phyloP scores from a whole-genome alignment of 2,113 vertebrate species.

The Sinocyclocheilus grahami region DNA sequence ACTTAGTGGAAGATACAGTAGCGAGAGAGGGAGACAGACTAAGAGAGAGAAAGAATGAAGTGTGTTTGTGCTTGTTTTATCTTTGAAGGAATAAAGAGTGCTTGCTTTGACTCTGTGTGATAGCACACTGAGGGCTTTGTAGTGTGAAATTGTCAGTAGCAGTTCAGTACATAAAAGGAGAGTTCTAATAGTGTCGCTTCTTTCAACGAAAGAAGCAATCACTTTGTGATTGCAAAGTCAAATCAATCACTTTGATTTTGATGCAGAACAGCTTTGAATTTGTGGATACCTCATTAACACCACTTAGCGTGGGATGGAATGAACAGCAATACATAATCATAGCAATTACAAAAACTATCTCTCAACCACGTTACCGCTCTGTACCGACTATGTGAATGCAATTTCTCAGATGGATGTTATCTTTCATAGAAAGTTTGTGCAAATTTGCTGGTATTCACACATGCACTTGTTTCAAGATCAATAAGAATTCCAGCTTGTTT shows the following conservation, averaged over 20 bases:
- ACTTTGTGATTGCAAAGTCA: no score
- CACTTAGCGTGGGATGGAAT: conserved; percentile 64
- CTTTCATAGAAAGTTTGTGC: background rate
- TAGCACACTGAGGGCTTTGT: conserved; percentile 51
- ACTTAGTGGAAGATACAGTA: background rate
- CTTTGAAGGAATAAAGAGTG: conserved; percentile 26
- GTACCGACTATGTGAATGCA: background rate
- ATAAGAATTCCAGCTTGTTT: background rate
- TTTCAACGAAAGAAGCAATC: no score
- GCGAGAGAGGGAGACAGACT: conserved; percentile 17
- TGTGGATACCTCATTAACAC: conserved; percentile 67
- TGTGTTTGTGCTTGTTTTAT: conserved; percentile 30
- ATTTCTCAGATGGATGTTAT: background rate
- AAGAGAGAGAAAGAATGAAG: background rate
- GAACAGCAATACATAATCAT: conserved; percentile 21
- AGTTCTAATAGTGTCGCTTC: conserved; percentile 35
- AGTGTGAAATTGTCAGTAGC: conserved; percentile 27
- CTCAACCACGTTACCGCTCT: background rate
- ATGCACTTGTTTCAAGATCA: background rate
- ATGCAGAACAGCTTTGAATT: conserved; percentile 66
- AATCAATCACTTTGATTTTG: conserved; percentile 42
- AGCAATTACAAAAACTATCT: conserved; percentile 16
- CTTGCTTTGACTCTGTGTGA: conserved; percentile 29
- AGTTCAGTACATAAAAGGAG: conserved; percentile 49
- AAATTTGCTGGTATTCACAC: background rate